Evolutionary conservation across 2,888 invertebrate species (phyloP).

Genomic region (Philaethria dido): DNA sequence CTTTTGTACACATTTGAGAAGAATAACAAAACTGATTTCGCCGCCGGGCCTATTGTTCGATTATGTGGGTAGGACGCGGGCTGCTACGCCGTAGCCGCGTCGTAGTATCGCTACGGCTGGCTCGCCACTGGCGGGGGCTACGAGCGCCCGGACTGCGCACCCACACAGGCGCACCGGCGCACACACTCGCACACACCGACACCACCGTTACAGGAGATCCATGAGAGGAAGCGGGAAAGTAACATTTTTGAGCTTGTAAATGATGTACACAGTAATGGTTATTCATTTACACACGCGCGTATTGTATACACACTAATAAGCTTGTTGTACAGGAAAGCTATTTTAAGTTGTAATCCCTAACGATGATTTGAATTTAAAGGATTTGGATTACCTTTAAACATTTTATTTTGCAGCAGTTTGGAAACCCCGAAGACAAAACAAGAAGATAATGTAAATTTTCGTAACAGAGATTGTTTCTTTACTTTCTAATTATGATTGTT

Average conservation of each 20-base stretch:
- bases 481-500: background rate
- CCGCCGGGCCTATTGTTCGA: slow-evolving; percentile 63
- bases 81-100: slow-evolving; percentile 73
- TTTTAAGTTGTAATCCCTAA: slow-evolving; percentile 81
- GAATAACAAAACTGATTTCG: slow-evolving; percentile 75
- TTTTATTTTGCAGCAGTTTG: slow-evolving; percentile 29
- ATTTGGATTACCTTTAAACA: slow-evolving; percentile 64
- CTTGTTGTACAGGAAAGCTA: slow-evolving; percentile 64
- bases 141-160: slow-evolving; percentile 76
- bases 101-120: slow-evolving; percentile 72
- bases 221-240: slow-evolving; percentile 75
- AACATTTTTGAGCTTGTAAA: slow-evolving; percentile 79
- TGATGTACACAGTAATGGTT: slow-evolving; percentile 73
- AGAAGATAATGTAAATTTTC: slow-evolving; percentile 21
- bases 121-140: slow-evolving; percentile 81
- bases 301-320: slow-evolving; percentile 63
- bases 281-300: slow-evolving; percentile 67
- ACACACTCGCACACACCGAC: slow-evolving; percentile 61
- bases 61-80: slow-evolving; percentile 53
- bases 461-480: background rate
- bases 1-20: slow-evolving; percentile 72
- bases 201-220: slow-evolving; percentile 59
- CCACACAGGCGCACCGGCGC: slow-evolving; percentile 66
- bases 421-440: slow-evolving; percentile 32
- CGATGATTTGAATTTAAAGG: slow-evolving; percentile 79